Percentiles rank a stretch among this genome's conserved stretches.
Evolutionary conservation across 2,888 invertebrate species (phyloP).

Genomic region (Antitype chi): DNA sequence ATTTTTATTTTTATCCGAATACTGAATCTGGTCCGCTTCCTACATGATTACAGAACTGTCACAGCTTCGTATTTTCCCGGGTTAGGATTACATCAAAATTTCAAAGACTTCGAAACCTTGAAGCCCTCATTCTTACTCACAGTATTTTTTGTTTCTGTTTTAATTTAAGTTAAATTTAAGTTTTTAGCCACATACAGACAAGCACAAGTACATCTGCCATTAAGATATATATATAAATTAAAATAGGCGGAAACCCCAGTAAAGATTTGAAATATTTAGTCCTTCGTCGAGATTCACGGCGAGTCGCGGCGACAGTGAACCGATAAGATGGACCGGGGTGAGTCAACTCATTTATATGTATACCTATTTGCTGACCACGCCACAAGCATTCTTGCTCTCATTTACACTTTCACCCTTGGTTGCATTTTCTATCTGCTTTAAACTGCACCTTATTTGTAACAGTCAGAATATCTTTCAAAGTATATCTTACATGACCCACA

Average conservation of each 20-base stretch:
- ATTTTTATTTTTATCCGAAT: slow-evolving; percentile 45
- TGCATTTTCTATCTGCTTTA: slow-evolving; percentile 24
- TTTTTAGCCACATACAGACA: not conserved
- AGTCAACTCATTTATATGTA: slow-evolving; percentile 46
- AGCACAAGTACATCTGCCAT: not conserved
- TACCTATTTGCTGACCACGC: slow-evolving; percentile 41
- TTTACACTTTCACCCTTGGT: slow-evolving; percentile 23
- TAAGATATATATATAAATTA: no score
- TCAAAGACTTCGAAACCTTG: slow-evolving; percentile 30
- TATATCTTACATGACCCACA: not conserved
- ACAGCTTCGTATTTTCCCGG: slow-evolving; percentile 12
- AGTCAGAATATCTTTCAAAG: not conserved
- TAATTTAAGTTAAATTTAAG: no score
- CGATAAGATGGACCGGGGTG: slow-evolving; percentile 29
- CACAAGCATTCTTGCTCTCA: slow-evolving; percentile 15
- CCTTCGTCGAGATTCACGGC: slow-evolving; percentile 14
- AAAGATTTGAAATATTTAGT: slow-evolving; percentile 10
- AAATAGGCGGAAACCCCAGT: not conserved
- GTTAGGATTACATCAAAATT: slow-evolving; percentile 31
- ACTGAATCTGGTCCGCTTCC: slow-evolving; percentile 31
- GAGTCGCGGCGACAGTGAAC: slow-evolving; percentile 13
- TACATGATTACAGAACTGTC: slow-evolving; percentile 36
- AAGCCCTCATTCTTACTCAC: not conserved
- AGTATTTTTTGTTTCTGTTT: not conserved
- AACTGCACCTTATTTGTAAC: slow-evolving; percentile 3